Evolutionary conservation across 2,113 vertebrate species (phyloP).

Genomic region (Clarias batrachus): DNA sequence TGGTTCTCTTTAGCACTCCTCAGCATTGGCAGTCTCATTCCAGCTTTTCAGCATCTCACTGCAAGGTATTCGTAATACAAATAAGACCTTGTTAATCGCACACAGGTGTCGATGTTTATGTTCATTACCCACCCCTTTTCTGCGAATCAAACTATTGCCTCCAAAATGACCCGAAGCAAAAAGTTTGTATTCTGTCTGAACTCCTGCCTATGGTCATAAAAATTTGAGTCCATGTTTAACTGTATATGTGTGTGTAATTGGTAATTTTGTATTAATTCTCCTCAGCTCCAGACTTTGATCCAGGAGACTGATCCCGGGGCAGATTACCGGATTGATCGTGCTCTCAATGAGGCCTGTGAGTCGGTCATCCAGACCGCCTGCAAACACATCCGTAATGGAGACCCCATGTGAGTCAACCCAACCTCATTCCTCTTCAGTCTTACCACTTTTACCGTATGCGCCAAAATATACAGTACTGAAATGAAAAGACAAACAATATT

Average conservation of each 20-base stretch:
- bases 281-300: conserved; percentile 90
- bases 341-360: conserved; percentile 94
- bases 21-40: neutral
- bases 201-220: neutral
- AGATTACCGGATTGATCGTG: conserved; percentile 93
- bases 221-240: neutral
- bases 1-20: neutral
- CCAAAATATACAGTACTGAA: too few species aligned
- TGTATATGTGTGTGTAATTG: conserved; percentile 2
- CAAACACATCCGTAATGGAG: conserved; percentile 93
- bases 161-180: neutral
- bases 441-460: neutral
- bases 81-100: neutral
- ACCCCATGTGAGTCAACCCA: conserved; percentile 86
- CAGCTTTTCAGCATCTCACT: neutral
- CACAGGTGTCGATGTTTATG: neutral
- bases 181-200: neutral
- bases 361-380: conserved; percentile 97
- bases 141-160: neutral
- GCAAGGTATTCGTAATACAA: neutral
- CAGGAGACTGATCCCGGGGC: conserved; percentile 93
- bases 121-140: neutral
- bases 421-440: neutral
- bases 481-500: too few species aligned
- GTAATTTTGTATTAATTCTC: conserved; percentile 3